Percentiles rank a stretch among this genome's conserved stretches.
Evolutionary conservation across 2,888 invertebrate species (phyloP).

Genomic region (Brassicogethes aeneus): DNA sequence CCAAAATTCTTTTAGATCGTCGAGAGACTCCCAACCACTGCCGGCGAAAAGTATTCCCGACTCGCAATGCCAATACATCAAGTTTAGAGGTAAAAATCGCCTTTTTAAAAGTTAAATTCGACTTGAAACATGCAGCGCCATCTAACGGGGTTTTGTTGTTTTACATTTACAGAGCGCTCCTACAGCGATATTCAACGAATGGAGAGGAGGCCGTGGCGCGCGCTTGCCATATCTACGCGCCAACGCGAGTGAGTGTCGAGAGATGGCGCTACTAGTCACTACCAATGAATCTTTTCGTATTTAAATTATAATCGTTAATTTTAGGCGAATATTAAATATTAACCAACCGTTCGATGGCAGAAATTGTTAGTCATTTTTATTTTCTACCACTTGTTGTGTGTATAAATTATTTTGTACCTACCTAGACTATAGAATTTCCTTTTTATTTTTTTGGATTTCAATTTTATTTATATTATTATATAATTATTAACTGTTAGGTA

Average conservation of each 20-base stretch:
- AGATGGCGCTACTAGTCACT: constrained; percentile 13
- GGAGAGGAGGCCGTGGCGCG: constrained; percentile 33
- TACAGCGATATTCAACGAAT: constrained; percentile 50
- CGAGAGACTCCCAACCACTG: constrained; percentile 18
- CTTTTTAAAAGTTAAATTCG: neutral
- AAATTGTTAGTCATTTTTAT: too few species aligned
- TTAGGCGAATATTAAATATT: too few species aligned
- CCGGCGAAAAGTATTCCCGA: constrained; percentile 24
- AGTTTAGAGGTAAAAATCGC: constrained; percentile 37
- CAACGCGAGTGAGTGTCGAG: constrained; percentile 7
- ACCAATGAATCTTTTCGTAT: too few species aligned
- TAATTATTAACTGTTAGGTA: neutral
- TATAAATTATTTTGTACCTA: too few species aligned
- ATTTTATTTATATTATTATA: too few species aligned
- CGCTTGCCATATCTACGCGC: constrained; percentile 14
- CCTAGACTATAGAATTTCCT: too few species aligned
- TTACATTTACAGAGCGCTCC: constrained; percentile 45
- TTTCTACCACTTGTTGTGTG: too few species aligned
- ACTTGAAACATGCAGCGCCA: neutral
- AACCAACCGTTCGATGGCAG: too few species aligned
- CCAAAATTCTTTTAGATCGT: constrained; percentile 32
- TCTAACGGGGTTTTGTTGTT: neutral
- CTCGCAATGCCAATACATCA: constrained; percentile 33
- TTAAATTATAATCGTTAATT: too few species aligned
- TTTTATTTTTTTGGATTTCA: too few species aligned